phyloP scores from a whole-genome alignment of 1,140 invertebrate species.

The Drosophila murphyi region DNA sequence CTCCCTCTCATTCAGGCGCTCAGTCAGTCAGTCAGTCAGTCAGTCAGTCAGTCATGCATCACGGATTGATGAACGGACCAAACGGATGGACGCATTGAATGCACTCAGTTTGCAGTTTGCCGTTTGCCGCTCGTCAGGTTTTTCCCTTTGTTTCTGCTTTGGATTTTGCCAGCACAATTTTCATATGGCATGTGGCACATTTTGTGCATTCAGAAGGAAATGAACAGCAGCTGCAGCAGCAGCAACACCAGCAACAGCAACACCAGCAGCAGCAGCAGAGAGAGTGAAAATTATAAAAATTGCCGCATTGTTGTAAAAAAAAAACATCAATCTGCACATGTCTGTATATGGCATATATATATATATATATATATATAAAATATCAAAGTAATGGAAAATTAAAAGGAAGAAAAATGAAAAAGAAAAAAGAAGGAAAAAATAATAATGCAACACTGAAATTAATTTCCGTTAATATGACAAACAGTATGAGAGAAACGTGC shows the following conservation, averaged over 20 bases:
- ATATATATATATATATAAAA: slow-evolving; percentile 4
- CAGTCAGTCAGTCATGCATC: slow-evolving; percentile 25
- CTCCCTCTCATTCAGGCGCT: slow-evolving; percentile 29
- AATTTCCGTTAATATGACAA: slow-evolving; percentile 69
- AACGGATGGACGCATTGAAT: slow-evolving; percentile 47
- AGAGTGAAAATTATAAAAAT: slow-evolving; percentile 43
- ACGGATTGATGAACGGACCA: slow-evolving; percentile 10
- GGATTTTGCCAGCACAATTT: slow-evolving; percentile 50
- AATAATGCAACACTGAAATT: slow-evolving; percentile 63
- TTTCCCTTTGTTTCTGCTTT: slow-evolving; percentile 25
- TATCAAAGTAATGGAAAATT: slow-evolving; percentile 25
- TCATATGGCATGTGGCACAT: slow-evolving; percentile 44
- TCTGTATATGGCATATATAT: neutral
- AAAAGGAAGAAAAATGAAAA: slow-evolving; percentile 24
- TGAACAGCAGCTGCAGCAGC: slow-evolving; percentile 53
- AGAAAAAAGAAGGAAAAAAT: slow-evolving; percentile 21
- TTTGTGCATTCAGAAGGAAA: slow-evolving; percentile 69
- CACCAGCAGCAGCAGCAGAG: slow-evolving; percentile 39
- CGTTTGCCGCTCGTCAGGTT: slow-evolving; percentile 16
- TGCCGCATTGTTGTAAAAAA: slow-evolving; percentile 31
- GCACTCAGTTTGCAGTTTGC: slow-evolving; percentile 29
- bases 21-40: slow-evolving; percentile 26
- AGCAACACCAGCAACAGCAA: no score
- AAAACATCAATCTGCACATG: slow-evolving; percentile 32
- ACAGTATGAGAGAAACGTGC: slow-evolving; percentile 8